Base-by-base conservation (phyloP, 2,797 vertebrate genomes). In the Diceros bicornis region DNA sequence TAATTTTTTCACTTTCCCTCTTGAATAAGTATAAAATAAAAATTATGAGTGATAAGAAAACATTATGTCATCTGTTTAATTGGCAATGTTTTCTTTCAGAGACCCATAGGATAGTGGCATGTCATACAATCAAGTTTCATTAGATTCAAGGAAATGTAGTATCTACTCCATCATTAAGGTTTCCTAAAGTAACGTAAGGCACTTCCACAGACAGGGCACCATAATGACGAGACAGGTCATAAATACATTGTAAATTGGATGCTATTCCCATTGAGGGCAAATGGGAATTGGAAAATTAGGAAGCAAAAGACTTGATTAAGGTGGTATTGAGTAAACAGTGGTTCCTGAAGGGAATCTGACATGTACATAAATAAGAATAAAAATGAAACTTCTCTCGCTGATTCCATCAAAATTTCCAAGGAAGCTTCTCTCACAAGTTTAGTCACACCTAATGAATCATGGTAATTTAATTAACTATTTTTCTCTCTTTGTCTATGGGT, bases 21-120 rank as follows among this genome's bases (percentile, higher is more conserved):
- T 37, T 17, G 4, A 2, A 47, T 7, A 44, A 18, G 25, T 21
- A 12, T 11, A n/a, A 27, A 50, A 21, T 41, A n/a, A 14, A 55
- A n/a, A n/a, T 14, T 13, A 5, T 20, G 20, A 14, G 18, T 64
- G 44, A 37, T 7, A 21, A 27, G 52, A 20, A 52, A 14, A 57
- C 62, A 6, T 21, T 0, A 20, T 0, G 6, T 10, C n/a, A 21
- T 13, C 12, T 8, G 7, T 34, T 69, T 41, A 7, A 52, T 1
- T 21, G 62, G 29, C 25, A 12, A 12, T 5, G 62, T 12, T 29
- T 37, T 6, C 72, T 55, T n/a, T 61, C 27, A 6, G 72, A 44
- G 21, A 16, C 14, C 11, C 7, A 13, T 2, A 21, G 1, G 5
- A 27, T 1, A n/a, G 12, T 0, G 55, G 17, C 0, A 7, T 7